A percentile compares a stretch with the other conserved stretches of the same genome.
phyloP scores from a whole-genome alignment of 2,797 vertebrate genomes.

The Paramormyrops hopkinsi region DNA sequence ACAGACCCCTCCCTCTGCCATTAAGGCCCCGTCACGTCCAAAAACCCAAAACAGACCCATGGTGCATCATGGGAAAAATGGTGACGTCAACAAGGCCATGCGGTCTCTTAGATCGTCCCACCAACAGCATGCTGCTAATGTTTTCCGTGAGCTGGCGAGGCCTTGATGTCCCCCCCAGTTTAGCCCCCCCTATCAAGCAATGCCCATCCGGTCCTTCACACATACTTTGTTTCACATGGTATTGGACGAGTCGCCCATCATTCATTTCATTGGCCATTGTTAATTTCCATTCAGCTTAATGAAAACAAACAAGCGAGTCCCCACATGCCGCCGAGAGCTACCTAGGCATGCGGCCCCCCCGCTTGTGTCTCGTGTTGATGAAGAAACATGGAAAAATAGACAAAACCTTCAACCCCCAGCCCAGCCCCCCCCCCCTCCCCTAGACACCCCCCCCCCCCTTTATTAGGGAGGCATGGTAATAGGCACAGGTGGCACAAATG shows the following conservation, averaged over 20 bases:
- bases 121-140: background rate
- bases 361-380: background rate
- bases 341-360: background rate
- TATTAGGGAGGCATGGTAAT: background rate
- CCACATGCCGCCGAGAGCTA: too few species aligned
- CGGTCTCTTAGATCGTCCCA: background rate
- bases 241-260: background rate
- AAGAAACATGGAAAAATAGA: background rate
- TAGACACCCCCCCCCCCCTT: background rate
- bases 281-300: background rate
- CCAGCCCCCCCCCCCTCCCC: background rate
- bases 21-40: background rate
- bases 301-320: background rate
- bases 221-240: background rate
- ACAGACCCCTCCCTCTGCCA: background rate
- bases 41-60: background rate
- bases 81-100: background rate
- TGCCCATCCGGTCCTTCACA: background rate
- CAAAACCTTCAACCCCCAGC: background rate
- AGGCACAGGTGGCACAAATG: conserved; percentile 5
- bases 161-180: background rate
- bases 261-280: background rate
- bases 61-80: background rate
- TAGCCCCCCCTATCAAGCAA: too few species aligned
- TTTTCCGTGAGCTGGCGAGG: background rate